phyloP scores from a whole-genome alignment of 2,888 invertebrate species.

The Drosophila percnosoma region DNA sequence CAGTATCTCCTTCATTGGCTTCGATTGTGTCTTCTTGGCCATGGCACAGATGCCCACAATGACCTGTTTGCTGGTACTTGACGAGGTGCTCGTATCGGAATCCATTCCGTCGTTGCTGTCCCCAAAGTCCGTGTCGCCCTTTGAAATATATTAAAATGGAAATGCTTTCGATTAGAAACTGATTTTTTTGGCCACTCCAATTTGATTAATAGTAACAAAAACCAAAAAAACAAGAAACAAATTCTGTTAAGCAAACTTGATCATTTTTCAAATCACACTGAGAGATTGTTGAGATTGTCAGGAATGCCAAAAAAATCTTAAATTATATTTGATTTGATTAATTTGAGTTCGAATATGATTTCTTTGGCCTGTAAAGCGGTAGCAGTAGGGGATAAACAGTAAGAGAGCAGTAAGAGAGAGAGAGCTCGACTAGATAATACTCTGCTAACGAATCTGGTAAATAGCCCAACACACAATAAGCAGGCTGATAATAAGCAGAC shows the following conservation, averaged over 20 bases:
- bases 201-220: neutral
- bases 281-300: too few species aligned
- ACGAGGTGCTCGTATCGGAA: conserved; percentile 86
- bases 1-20: conserved; percentile 99
- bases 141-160: conserved; percentile 3
- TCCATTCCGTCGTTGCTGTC: conserved; percentile 87
- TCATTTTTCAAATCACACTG: too few species aligned
- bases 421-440: neutral
- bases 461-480: neutral
- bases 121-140: conserved; percentile 92
- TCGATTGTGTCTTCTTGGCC: conserved; percentile 99
- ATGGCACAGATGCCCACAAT: conserved; percentile 99
- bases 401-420: neutral
- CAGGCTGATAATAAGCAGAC: neutral
- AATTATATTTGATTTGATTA: neutral
- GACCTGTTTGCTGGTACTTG: conserved; percentile 92
- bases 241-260: neutral
- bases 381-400: neutral
- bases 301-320: neutral
- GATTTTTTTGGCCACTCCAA: neutral
- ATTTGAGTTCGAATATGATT: neutral
- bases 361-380: neutral
- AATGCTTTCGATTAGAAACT: neutral
- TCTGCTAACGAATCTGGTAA: neutral
- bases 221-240: conserved; percentile 3